Conservation (phyloP, 2,797 vertebrate species). For the Alfaro cultratus region DNA sequence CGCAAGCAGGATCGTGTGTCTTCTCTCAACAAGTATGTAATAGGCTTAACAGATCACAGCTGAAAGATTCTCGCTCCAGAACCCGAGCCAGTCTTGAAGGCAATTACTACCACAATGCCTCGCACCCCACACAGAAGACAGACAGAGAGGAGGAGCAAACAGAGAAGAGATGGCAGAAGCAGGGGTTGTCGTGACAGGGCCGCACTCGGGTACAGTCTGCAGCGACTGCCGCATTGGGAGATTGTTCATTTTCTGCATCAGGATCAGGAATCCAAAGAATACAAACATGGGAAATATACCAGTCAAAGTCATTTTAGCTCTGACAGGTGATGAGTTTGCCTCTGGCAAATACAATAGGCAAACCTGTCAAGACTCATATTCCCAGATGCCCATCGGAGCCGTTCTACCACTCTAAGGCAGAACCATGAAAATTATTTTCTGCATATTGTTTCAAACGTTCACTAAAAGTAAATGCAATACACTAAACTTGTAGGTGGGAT, state of each 20-base stretch:
- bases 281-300: slow-evolving; percentile 38
- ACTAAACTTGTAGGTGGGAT: background rate
- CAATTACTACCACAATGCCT: slow-evolving; percentile 62
- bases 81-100: slow-evolving; percentile 62
- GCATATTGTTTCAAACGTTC: slow-evolving; percentile 30
- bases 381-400: slow-evolving; percentile 44
- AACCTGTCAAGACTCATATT: slow-evolving; percentile 62
- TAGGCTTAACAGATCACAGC: slow-evolving; percentile 75
- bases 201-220: slow-evolving; percentile 13
- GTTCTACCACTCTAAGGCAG: slow-evolving; percentile 26
- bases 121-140: slow-evolving; percentile 19
- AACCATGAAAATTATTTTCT: slow-evolving; percentile 33
- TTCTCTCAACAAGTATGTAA: slow-evolving; percentile 74
- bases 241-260: slow-evolving; percentile 50
- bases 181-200: slow-evolving; percentile 10
- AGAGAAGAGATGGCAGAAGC: slow-evolving; percentile 8
- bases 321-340: slow-evolving; percentile 60
- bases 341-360: slow-evolving; percentile 54
- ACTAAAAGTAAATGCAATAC: slow-evolving; percentile 16
- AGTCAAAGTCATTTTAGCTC: slow-evolving; percentile 49
- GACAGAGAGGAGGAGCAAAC: slow-evolving; percentile 13
- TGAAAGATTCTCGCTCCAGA: slow-evolving; percentile 61
- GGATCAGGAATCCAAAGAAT: slow-evolving; percentile 49
- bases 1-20: slow-evolving; percentile 55
- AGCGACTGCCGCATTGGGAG: slow-evolving; percentile 22